Evolutionary conservation across 2,888 invertebrate genomes (phyloP).

Genomic region (Erebia ligea): DNA sequence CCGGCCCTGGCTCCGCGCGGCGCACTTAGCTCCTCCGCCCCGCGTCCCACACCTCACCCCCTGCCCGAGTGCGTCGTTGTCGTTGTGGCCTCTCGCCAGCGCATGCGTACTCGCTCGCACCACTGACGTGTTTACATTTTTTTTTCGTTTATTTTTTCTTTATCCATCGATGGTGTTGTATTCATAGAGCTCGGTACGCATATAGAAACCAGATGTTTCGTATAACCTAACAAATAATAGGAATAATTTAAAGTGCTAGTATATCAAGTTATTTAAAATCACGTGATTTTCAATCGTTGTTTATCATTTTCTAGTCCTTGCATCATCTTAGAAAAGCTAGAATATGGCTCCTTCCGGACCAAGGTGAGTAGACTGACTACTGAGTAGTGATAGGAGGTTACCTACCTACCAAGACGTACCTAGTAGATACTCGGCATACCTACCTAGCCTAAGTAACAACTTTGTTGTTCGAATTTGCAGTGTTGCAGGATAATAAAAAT

Average conservation of each 20-base stretch:
- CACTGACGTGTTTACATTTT: conserved; percentile 81
- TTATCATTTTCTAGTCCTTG: conserved; percentile 41
- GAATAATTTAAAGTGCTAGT: conserved; percentile 5
- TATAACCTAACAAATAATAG: conserved; percentile 33
- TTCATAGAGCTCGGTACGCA: conserved; percentile 39
- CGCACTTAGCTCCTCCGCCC: conserved; percentile 54
- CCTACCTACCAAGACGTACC: too few relatives aligned
- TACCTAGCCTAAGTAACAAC: too few relatives aligned
- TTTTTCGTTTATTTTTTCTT: conserved; percentile 67
- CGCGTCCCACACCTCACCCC: conserved; percentile 44
- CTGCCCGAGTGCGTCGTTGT: conserved; percentile 50
- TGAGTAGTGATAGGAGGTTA: too few relatives aligned
- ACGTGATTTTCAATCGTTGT: conserved; percentile 36
- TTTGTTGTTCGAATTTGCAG: too few relatives aligned
- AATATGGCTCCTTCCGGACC: too few relatives aligned
- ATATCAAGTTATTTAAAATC: conserved; percentile 19
- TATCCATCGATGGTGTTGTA: conserved; percentile 41
- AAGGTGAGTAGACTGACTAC: background rate
- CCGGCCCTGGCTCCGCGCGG: conserved; percentile 54
- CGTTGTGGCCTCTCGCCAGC: conserved; percentile 60
- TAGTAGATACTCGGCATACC: too few relatives aligned
- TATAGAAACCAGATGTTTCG: conserved; percentile 43
- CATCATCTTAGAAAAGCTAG: conserved; percentile 38
- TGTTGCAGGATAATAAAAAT: too few relatives aligned
- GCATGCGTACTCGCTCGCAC: conserved; percentile 75